A percentile compares a stretch with the other conserved stretches of the same genome.
Conservation (phyloP, 2,888 invertebrate genomes). For the Mimumesa dahlbomi region DNA sequence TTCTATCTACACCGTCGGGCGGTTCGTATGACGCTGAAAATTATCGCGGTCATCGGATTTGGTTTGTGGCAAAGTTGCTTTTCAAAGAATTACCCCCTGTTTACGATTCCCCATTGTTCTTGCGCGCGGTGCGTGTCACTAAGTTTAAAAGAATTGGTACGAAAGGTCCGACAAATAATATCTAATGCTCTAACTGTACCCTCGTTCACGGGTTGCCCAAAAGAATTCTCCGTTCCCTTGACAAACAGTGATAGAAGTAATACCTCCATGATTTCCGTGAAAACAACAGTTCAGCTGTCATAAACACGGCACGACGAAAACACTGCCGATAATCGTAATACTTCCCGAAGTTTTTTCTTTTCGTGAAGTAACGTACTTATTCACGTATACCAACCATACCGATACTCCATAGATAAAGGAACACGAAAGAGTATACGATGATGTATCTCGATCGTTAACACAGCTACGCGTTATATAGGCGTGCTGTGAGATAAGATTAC, state of each 20-base stretch:
- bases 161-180: slow-evolving; percentile 13
- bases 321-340: too few species aligned
- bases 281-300: too few species aligned
- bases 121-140: slow-evolving; percentile 22
- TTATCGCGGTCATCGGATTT: slow-evolving; percentile 42
- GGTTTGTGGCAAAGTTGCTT: slow-evolving; percentile 32
- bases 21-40: slow-evolving; percentile 8
- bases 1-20: not conserved
- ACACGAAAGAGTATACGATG: slow-evolving; percentile 11
- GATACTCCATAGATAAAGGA: too few species aligned
- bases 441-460: slow-evolving; percentile 41
- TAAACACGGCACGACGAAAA: too few species aligned
- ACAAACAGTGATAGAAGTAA: too few species aligned
- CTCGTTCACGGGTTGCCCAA: too few species aligned
- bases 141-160: slow-evolving; percentile 18
- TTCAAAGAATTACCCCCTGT: slow-evolving; percentile 26
- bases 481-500: slow-evolving; percentile 56
- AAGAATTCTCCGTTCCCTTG: too few species aligned
- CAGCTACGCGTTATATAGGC: slow-evolving; percentile 25
- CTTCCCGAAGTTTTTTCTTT: too few species aligned
- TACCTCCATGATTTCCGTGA: too few species aligned
- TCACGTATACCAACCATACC: too few species aligned
- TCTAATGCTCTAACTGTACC: slow-evolving; percentile 20
- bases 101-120: slow-evolving; percentile 32
- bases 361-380: too few species aligned